These are phyloP conservation scores for Trichomalopsis sarcophagae DNA, from an alignment of 1,140 invertebrate genomes.

Conservation along the genomic window DNA sequence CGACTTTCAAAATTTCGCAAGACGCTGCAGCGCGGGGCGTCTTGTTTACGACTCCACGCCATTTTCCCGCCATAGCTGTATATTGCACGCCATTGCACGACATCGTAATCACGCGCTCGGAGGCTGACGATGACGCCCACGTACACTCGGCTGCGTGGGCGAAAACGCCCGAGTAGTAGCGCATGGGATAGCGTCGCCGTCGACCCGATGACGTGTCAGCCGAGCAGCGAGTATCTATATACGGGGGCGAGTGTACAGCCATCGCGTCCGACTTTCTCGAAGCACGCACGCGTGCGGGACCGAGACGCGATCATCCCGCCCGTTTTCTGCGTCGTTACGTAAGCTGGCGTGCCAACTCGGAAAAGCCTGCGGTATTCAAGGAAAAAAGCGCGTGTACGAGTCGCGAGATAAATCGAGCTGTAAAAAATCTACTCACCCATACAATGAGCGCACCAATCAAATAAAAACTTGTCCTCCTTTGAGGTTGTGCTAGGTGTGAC, in stretches of 20 bases:
- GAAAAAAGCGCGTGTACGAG: neutral
- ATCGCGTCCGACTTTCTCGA: neutral
- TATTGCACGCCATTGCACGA: no score
- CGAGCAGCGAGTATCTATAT: no score
- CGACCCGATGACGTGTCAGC: no score
- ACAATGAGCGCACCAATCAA: constrained; percentile 75
- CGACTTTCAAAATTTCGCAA: neutral
- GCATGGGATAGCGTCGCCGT: no score
- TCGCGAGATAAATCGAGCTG: no score
- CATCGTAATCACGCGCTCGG: neutral
- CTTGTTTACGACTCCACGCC: neutral
- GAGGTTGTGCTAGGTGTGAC: constrained; percentile 9
- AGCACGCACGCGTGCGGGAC: neutral
- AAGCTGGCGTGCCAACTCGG: neutral
- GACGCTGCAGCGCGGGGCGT: no score
- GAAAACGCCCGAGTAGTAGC: no score
- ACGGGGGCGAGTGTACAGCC: no score
- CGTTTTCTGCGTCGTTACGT: constrained; percentile 19
- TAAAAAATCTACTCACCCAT: constrained; percentile 75
- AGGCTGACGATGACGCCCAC: neutral
- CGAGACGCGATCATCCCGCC: neutral
- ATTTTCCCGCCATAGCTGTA: neutral
- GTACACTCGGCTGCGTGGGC: no score
- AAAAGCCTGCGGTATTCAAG: neutral
- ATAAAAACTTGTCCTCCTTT: constrained; percentile 66